These are phyloP conservation scores for Carollia perspicillata DNA, from an alignment of 2,113 vertebrate species.

Conservation along the genomic window DNA sequence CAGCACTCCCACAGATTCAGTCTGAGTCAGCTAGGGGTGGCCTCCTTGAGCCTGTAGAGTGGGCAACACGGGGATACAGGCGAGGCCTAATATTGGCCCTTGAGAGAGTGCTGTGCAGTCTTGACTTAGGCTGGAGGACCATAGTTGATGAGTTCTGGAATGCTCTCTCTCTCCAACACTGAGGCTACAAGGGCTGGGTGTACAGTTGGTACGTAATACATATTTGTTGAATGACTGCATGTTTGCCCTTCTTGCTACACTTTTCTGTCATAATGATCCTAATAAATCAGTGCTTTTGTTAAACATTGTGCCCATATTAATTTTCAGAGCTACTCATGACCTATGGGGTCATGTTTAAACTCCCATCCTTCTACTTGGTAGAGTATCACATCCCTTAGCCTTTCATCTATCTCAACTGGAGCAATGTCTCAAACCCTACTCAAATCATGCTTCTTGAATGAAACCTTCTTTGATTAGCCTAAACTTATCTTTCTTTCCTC, in stretches of 20 bases:
- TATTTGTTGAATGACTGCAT: not conserved
- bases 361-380: not conserved
- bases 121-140: not conserved
- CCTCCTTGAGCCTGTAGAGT: not conserved
- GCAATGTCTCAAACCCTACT: not conserved
- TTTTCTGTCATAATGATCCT: not conserved
- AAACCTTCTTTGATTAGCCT: not conserved
- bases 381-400: not conserved
- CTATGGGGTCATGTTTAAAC: not conserved
- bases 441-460: not conserved
- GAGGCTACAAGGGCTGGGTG: not conserved
- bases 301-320: not conserved
- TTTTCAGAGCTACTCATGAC: not conserved
- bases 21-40: accelerated
- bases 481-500: not conserved
- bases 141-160: not conserved
- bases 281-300: not conserved
- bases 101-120: not conserved
- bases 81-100: not conserved
- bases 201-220: not conserved
- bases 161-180: not conserved
- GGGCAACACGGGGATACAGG: accelerated
- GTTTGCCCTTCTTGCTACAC: not conserved
- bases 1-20: not conserved
- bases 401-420: not conserved